phyloP scores from a whole-genome alignment of 2,888 invertebrate genomes.

The Drosophila anomelani region DNA sequence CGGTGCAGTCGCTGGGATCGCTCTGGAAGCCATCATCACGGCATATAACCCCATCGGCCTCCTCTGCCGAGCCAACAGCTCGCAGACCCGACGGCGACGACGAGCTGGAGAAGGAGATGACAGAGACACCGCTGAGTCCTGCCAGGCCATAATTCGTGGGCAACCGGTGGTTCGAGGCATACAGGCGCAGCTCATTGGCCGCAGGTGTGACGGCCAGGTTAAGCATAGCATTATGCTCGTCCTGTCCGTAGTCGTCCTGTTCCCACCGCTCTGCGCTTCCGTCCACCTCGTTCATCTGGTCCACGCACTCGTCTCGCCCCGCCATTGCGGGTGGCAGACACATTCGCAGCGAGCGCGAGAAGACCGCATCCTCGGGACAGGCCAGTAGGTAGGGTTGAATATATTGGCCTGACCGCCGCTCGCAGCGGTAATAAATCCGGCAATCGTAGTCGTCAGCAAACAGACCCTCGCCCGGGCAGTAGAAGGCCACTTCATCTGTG shows the following conservation, averaged over 20 bases:
- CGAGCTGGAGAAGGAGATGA: constrained; percentile 83
- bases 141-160: constrained; percentile 80
- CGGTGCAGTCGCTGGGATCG: constrained; percentile 89
- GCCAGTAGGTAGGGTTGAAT: constrained; percentile 88
- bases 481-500: constrained; percentile 80
- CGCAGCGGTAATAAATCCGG: constrained; percentile 90
- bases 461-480: constrained; percentile 89
- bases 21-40: constrained; percentile 89
- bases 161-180: constrained; percentile 68
- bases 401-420: constrained; percentile 86
- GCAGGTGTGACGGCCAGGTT: constrained; percentile 61
- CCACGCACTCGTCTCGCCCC: constrained; percentile 88
- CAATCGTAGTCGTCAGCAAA: constrained; percentile 90
- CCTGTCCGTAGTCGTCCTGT: constrained; percentile 40
- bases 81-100: constrained; percentile 66
- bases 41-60: constrained; percentile 84
- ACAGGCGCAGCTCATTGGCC: constrained; percentile 63
- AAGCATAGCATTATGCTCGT: constrained; percentile 61
- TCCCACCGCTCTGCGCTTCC: constrained; percentile 50
- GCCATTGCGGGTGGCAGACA: constrained; percentile 90
- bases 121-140: constrained; percentile 83
- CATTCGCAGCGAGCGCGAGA: constrained; percentile 88
- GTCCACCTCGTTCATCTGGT: constrained; percentile 83
- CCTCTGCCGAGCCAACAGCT: constrained; percentile 62
- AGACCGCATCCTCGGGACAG: constrained; percentile 91